Evolutionary conservation across 2,113 vertebrate species (phyloP).

Genomic region (Salvelinus fontinalis): DNA sequence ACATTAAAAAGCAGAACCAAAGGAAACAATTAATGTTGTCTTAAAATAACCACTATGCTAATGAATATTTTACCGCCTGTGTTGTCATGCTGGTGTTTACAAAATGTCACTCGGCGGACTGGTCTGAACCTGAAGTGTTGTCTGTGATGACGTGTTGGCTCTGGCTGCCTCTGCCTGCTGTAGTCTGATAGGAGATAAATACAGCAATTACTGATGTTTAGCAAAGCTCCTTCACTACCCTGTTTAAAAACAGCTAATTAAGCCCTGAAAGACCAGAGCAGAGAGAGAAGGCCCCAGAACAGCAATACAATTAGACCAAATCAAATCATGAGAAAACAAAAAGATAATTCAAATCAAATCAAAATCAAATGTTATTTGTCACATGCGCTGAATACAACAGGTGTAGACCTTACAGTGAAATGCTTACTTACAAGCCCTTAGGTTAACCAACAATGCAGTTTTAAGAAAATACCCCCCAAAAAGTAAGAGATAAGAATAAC

Average conservation of each 20-base stretch:
- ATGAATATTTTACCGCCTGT: slow-evolving; percentile 1
- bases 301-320: too few relatives aligned
- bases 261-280: slow-evolving; percentile 22
- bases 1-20: slow-evolving; percentile 4
- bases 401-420: too few relatives aligned
- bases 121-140: slow-evolving; percentile 32
- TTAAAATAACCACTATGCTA: slow-evolving; percentile 48
- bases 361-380: too few relatives aligned
- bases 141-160: slow-evolving; percentile 30
- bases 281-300: not conserved
- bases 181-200: slow-evolving; percentile 54
- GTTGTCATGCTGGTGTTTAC: slow-evolving; percentile 43
- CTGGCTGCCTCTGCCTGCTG: slow-evolving; percentile 45
- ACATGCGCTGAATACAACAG: too few relatives aligned
- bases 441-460: too few relatives aligned
- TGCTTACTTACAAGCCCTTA: too few relatives aligned
- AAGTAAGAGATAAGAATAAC: too few relatives aligned
- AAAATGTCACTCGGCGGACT: slow-evolving; percentile 22
- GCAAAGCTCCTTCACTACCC: slow-evolving; percentile 26
- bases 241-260: slow-evolving; percentile 51
- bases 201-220: slow-evolving; percentile 52
- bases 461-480: too few relatives aligned
- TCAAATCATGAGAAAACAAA: too few relatives aligned
- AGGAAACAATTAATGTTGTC: slow-evolving; percentile 37
- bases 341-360: too few relatives aligned